A percentile compares a stretch with the other conserved stretches of the same genome.
Conservation (phyloP, 2,888 invertebrate species). For the Ophraella communa region DNA sequence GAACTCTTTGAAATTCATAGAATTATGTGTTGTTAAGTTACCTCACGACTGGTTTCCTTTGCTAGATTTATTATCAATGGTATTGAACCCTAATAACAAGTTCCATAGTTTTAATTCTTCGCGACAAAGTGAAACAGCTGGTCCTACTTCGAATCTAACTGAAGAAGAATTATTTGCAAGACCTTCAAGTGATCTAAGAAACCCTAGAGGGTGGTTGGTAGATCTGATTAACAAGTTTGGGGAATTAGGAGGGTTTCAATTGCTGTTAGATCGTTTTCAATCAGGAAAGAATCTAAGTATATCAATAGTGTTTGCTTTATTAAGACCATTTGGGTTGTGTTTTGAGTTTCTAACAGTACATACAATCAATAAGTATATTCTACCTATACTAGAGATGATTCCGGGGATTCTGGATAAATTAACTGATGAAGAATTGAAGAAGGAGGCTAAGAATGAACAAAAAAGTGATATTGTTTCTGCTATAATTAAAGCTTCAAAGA, state of each 20-base stretch:
- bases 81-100: slow-evolving; percentile 95
- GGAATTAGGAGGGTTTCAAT: slow-evolving; percentile 86
- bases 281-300: slow-evolving; percentile 75
- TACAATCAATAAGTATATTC: slow-evolving; percentile 90
- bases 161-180: slow-evolving; percentile 78
- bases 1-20: slow-evolving; percentile 90
- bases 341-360: slow-evolving; percentile 88
- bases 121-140: slow-evolving; percentile 75
- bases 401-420: slow-evolving; percentile 88
- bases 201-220: slow-evolving; percentile 93
- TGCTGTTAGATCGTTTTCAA: slow-evolving; percentile 83
- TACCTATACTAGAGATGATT: slow-evolving; percentile 91
- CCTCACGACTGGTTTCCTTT: slow-evolving; percentile 90
- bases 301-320: slow-evolving; percentile 78
- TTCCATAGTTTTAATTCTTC: slow-evolving; percentile 87
- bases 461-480: slow-evolving; percentile 96
- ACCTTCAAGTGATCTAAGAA: slow-evolving; percentile 80
- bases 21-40: slow-evolving; percentile 91
- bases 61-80: slow-evolving; percentile 89
- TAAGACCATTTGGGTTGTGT: slow-evolving; percentile 91
- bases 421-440: slow-evolving; percentile 94
- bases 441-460: slow-evolving; percentile 93
- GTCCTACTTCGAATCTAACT: slow-evolving; percentile 66
- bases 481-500: slow-evolving; percentile 91
- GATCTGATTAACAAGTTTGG: slow-evolving; percentile 96